Conservation (phyloP, 1,140 invertebrate species). For the Leptinotarsa lineolata region DNA sequence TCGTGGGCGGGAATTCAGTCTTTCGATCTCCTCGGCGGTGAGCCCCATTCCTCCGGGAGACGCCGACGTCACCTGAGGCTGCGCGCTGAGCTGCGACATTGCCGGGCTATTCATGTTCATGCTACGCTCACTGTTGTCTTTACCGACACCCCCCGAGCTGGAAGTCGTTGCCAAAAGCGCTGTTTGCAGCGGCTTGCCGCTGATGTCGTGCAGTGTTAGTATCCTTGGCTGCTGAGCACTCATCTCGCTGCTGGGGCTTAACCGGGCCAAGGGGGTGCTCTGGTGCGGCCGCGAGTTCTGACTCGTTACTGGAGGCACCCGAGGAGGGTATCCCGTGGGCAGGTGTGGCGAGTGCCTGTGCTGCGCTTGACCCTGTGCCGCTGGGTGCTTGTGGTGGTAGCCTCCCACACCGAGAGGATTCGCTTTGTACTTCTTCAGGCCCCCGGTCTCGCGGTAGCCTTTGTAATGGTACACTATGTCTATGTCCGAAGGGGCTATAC, state of each 20-base stretch:
- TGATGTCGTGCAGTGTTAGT: constrained; percentile 89
- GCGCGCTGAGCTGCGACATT: constrained; percentile 84
- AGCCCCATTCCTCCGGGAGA: constrained; percentile 76
- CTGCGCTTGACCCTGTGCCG: constrained; percentile 62
- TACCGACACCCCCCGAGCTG: constrained; percentile 80
- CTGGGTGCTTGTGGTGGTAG: constrained; percentile 79
- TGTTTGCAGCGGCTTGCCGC: constrained; percentile 87
- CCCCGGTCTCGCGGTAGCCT: constrained; percentile 79
- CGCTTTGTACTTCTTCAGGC: constrained; percentile 84
- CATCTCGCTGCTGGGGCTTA: constrained; percentile 90
- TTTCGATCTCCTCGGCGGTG: constrained; percentile 90
- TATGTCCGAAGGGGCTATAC: constrained; percentile 95
- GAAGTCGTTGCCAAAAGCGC: constrained; percentile 86
- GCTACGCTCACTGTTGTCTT: constrained; percentile 87
- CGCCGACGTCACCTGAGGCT: constrained; percentile 64
- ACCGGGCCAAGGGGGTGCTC: constrained; percentile 84
- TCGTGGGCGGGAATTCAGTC: constrained; percentile 82
- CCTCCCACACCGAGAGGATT: constrained; percentile 73
- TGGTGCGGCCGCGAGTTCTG: constrained; percentile 72
- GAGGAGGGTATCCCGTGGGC: constrained; percentile 68
- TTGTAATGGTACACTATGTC: constrained; percentile 97
- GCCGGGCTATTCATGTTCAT: constrained; percentile 88
- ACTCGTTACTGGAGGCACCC: constrained; percentile 69
- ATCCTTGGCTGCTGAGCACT: constrained; percentile 90
- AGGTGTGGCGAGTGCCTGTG: constrained; percentile 75